Conservation (phyloP, 1,140 invertebrate genomes). For the Meloidogyne chitwoodi region DNA sequence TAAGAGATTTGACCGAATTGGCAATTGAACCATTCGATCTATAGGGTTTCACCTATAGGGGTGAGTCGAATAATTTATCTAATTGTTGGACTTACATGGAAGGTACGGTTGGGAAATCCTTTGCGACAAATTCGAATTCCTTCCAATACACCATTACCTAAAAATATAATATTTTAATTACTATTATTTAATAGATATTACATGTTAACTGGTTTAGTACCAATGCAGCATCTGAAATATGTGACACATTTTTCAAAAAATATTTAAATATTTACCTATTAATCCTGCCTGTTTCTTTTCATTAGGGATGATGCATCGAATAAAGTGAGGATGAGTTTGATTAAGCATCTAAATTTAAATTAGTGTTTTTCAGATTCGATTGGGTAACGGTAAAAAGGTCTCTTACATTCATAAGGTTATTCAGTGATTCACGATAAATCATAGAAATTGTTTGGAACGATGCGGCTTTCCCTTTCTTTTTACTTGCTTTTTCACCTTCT, state of each 20-base stretch:
- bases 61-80: slow-evolving; percentile 78
- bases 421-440: slow-evolving; percentile 57
- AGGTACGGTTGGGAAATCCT: slow-evolving; percentile 98
- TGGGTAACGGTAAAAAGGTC: slow-evolving; percentile 26
- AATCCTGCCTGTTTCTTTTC: slow-evolving; percentile 83
- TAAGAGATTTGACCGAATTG: slow-evolving; percentile 64
- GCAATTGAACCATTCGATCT: too few relatives aligned
- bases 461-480: slow-evolving; percentile 44
- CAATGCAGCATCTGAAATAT: slow-evolving; percentile 32
- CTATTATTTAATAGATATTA: slow-evolving; percentile 71
- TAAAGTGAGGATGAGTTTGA: slow-evolving; percentile 90
- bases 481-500: slow-evolving; percentile 37
- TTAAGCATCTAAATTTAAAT: slow-evolving; percentile 62
- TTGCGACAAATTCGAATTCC: slow-evolving; percentile 99
- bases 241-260: not conserved
- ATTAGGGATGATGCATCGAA: slow-evolving; percentile 99
- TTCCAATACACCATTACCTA: slow-evolving; percentile 78
- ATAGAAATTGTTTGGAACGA: slow-evolving; percentile 16
- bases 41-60: too few relatives aligned
- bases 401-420: slow-evolving; percentile 52
- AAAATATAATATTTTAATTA: not conserved
- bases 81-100: slow-evolving; percentile 77
- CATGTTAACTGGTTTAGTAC: slow-evolving; percentile 77
- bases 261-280: slow-evolving; percentile 6
- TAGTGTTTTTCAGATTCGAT: too few relatives aligned